Evolutionary conservation across 2,113 vertebrate species (phyloP).

Genomic region (Misgurnus anguillicaudatus): DNA sequence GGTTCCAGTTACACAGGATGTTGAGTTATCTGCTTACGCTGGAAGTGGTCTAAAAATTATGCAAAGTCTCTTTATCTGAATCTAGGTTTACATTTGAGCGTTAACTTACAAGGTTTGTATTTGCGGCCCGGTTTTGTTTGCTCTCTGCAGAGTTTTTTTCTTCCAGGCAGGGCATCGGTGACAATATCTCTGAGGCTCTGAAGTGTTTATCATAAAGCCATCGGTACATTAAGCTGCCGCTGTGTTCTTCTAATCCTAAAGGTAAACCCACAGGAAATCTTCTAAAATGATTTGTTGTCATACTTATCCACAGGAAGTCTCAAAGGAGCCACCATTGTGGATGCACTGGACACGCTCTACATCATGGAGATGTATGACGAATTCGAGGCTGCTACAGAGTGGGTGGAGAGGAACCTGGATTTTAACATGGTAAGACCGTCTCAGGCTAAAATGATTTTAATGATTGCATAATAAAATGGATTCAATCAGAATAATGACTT

Average conservation of each 20-base stretch:
- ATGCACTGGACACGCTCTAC: conserved; percentile 91
- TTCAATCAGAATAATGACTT: conserved; percentile 21
- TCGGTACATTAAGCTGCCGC: conserved; percentile 1
- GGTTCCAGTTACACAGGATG: background rate
- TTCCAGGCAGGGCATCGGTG: background rate
- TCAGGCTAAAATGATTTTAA: background rate
- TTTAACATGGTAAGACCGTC: conserved; percentile 89
- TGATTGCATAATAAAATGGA: background rate
- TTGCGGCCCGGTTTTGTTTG: conserved; percentile 9
- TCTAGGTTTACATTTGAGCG: background rate
- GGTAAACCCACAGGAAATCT: conserved; percentile 8
- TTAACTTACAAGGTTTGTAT: conserved; percentile 3
- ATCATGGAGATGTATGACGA: conserved; percentile 98
- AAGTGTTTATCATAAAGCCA: conserved; percentile 27
- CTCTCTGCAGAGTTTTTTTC: conserved; percentile 17
- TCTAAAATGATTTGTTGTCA: conserved; percentile 54
- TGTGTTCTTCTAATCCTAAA: background rate
- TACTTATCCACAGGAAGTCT: conserved; percentile 75
- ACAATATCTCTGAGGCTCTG: background rate
- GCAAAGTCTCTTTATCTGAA: background rate
- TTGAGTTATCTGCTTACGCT: background rate
- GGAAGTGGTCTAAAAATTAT: background rate
- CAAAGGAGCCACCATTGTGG: conserved; percentile 96
- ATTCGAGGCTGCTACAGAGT: conserved; percentile 89
- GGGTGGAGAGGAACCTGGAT: conserved; percentile 94